Evolutionary conservation across 1,140 invertebrate species (phyloP).

Genomic region (Babylonia areolata): DNA sequence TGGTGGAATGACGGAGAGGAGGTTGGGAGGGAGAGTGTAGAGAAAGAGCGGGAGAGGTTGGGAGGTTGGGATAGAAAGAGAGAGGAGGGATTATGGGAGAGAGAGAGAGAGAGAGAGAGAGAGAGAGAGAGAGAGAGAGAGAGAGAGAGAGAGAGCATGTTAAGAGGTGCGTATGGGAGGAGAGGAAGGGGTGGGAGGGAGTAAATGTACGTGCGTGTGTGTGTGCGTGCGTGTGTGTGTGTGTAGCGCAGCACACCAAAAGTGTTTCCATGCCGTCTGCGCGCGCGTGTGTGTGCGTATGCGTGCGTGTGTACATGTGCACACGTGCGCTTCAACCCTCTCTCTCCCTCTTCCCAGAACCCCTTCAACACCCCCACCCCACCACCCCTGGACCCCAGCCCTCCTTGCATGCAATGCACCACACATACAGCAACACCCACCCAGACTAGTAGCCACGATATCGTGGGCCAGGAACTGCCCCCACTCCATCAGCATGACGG

Average conservation of each 20-base stretch:
- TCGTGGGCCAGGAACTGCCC: constrained; percentile 99
- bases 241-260: no score
- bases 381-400: no score
- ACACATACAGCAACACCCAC: no score
- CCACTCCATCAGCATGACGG: constrained; percentile 98
- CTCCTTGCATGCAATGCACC: no score
- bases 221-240: no score
- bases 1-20: neutral
- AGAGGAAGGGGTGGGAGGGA: neutral
- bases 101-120: neutral
- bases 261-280: no score
- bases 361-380: no score
- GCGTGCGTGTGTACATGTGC: no score
- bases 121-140: neutral
- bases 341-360: no score
- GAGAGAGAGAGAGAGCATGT: neutral
- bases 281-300: no score
- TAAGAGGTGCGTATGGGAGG: neutral
- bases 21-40: neutral
- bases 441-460: constrained; percentile 29
- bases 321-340: no score
- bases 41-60: neutral
- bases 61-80: neutral
- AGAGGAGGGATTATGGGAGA: neutral
- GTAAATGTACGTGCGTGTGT: no score